phyloP scores from a whole-genome alignment of 2,797 vertebrate species.

The Lacerta viridis region DNA sequence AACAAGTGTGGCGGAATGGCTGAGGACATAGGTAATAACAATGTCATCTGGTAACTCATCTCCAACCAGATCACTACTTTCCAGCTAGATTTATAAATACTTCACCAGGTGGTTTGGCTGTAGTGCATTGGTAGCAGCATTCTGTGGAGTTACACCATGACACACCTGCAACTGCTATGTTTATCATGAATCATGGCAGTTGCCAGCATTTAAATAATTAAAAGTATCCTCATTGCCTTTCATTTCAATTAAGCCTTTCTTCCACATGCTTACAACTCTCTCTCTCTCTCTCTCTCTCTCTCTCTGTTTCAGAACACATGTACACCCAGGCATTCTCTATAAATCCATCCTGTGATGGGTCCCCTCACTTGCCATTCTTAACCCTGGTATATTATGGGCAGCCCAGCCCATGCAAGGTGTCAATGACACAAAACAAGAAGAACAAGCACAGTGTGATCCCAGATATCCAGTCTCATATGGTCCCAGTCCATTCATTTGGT shows the following conservation, averaged over 20 bases:
- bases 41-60: not conserved
- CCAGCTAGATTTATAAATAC: not conserved
- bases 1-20: not conserved
- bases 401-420: not conserved
- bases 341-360: not conserved
- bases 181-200: not conserved
- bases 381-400: not conserved
- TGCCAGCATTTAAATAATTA: not conserved
- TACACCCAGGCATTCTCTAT: not conserved
- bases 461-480: not conserved
- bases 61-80: not conserved
- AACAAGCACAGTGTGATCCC: not conserved
- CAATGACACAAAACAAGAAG: not conserved
- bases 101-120: not conserved
- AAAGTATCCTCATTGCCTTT: not conserved
- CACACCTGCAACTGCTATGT: not conserved
- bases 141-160: not conserved
- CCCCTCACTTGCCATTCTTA: too few species aligned
- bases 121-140: not conserved
- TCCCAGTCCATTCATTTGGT: not conserved
- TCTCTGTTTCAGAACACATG: not conserved
- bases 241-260: conserved; percentile 10
- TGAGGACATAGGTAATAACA: not conserved
- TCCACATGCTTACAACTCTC: too few species aligned
- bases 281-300: too few species aligned